Conservation (phyloP, 1,140 invertebrate genomes). For the Leptinotarsa undecemlineata region DNA sequence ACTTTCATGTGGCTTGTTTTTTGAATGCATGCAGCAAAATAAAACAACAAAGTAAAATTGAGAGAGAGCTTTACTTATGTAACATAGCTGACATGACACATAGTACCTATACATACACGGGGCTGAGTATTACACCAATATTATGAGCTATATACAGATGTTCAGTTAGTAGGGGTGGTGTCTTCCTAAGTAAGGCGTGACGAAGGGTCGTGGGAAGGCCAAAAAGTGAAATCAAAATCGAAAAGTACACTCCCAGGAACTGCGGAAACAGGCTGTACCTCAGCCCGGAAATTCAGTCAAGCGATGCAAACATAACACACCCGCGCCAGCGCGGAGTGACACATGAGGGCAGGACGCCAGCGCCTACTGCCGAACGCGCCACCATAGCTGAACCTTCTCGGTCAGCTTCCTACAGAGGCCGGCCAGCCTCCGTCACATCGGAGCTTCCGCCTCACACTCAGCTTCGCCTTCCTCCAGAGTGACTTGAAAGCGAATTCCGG, state of each 20-base stretch:
- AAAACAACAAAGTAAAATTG: slow-evolving; percentile 47
- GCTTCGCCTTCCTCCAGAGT: slow-evolving; percentile 82
- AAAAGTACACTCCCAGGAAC: slow-evolving; percentile 44
- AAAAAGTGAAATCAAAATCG: slow-evolving; percentile 28
- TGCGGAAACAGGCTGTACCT: slow-evolving; percentile 37
- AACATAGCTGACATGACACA: slow-evolving; percentile 57
- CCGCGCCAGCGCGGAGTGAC: slow-evolving; percentile 51
- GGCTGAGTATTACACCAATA: slow-evolving; percentile 56
- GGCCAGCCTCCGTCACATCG: slow-evolving; percentile 86
- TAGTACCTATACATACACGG: slow-evolving; percentile 56
- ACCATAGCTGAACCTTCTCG: slow-evolving; percentile 82
- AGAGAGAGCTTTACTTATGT: slow-evolving; percentile 56
- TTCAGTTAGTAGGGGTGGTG: slow-evolving; percentile 49
- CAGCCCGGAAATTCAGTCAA: slow-evolving; percentile 51
- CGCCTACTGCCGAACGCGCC: slow-evolving; percentile 70
- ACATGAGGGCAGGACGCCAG: slow-evolving; percentile 40
- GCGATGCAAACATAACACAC: slow-evolving; percentile 48
- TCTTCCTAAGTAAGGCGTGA: slow-evolving; percentile 52
- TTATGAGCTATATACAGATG: slow-evolving; percentile 55
- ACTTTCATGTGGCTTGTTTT: no score
- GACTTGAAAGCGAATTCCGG: slow-evolving; percentile 63
- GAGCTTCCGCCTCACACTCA: slow-evolving; percentile 65
- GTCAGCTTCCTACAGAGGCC: slow-evolving; percentile 83
- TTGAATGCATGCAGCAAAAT: neutral
- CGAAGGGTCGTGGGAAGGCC: slow-evolving; percentile 37